Percentiles rank a stretch among this genome's conserved stretches.
These are phyloP conservation scores for Myopa testacea DNA, from an alignment of 2,888 invertebrate genomes.

Conservation along the genomic window DNA sequence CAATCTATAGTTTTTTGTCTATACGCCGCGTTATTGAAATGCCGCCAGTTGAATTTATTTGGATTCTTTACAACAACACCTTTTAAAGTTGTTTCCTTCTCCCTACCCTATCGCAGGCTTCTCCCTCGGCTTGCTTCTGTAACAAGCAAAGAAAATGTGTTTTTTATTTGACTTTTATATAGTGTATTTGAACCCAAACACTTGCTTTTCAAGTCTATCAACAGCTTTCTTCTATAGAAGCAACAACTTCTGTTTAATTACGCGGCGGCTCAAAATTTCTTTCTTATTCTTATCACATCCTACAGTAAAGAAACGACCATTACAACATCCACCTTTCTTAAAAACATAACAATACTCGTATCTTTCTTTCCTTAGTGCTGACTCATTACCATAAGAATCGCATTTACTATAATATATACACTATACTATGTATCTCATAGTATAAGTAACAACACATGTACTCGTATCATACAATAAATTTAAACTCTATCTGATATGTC, in stretches of 20 bases:
- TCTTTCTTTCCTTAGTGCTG: background rate
- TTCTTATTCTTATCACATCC: slow-evolving; percentile 20
- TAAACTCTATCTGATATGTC: background rate
- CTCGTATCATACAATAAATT: background rate
- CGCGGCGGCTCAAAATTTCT: background rate
- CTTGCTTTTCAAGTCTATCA: background rate
- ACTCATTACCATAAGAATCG: background rate
- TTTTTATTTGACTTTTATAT: background rate
- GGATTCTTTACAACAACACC: no score
- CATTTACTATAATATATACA: background rate
- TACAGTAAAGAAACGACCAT: background rate
- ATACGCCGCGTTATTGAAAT: no score
- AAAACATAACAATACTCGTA: background rate
- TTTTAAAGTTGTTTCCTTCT: no score
- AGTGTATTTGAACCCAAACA: background rate
- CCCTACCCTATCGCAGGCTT: no score
- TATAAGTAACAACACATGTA: background rate
- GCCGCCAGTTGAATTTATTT: no score
- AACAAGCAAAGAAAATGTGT: background rate
- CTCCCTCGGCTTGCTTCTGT: background rate
- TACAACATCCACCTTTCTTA: background rate
- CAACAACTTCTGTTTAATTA: background rate
- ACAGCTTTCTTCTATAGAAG: background rate
- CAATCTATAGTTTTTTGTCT: no score
- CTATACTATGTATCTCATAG: background rate